phyloP scores from a whole-genome alignment of 2,797 vertebrate genomes.

The Lagodon rhomboides region DNA sequence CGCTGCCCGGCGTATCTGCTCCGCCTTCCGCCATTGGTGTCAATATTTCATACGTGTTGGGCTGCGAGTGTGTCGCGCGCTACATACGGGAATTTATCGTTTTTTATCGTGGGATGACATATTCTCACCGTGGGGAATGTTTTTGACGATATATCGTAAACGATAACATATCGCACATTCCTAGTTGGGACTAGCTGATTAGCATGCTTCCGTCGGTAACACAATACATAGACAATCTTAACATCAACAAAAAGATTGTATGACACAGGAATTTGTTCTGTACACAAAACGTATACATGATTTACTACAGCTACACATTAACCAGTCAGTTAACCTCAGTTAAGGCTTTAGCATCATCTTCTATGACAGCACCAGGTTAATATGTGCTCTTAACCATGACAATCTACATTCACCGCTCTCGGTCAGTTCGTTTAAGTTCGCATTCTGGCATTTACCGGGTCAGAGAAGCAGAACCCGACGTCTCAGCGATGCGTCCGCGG shows the following conservation, averaged over 20 bases:
- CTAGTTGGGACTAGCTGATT: no score
- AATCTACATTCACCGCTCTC: slow-evolving; percentile 18
- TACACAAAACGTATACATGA: neutral
- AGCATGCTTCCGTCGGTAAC: no score
- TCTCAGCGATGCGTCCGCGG: neutral
- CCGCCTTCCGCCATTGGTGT: no score
- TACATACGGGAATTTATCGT: no score
- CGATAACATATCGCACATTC: no score
- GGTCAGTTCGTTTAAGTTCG: slow-evolving; percentile 1
- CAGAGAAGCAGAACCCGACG: neutral
- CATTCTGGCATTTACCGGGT: neutral
- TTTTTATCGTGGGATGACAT: no score
- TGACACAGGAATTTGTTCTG: neutral
- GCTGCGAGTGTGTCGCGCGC: no score
- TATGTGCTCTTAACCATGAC: slow-evolving; percentile 16
- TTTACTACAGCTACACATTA: slow-evolving; percentile 2
- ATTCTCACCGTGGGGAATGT: no score
- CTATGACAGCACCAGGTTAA: slow-evolving; percentile 12
- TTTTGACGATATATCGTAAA: no score
- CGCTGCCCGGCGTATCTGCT: no score
- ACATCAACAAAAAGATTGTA: neutral
- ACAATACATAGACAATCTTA: no score
- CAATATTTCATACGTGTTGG: no score
- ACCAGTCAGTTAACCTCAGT: slow-evolving; percentile 5
- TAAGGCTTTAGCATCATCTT: slow-evolving; percentile 19